These are phyloP conservation scores for Spilosoma lubricipeda DNA, from an alignment of 2,888 invertebrate species.

Conservation along the genomic window DNA sequence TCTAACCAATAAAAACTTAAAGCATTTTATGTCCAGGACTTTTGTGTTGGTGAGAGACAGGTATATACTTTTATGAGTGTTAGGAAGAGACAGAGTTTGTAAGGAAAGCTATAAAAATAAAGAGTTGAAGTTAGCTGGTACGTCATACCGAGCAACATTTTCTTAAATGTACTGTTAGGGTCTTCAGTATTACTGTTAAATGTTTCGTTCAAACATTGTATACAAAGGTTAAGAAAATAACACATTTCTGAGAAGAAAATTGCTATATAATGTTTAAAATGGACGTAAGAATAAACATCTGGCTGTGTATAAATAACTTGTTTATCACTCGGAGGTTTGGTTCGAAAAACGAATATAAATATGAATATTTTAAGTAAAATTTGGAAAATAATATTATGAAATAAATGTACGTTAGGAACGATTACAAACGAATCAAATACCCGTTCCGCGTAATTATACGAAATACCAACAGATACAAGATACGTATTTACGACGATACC, in stretches of 20 bases:
- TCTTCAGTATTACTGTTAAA: slow-evolving; percentile 6
- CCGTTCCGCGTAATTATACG: slow-evolving; percentile 51
- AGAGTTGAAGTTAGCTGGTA: slow-evolving; percentile 60
- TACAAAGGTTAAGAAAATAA: background rate
- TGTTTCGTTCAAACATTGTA: slow-evolving; percentile 11
- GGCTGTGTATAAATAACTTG: background rate
- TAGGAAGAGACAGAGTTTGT: slow-evolving; percentile 44
- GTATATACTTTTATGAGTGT: slow-evolving; percentile 36
- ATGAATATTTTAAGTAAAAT: too few relatives aligned
- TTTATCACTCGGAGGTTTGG: background rate
- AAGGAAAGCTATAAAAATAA: slow-evolving; percentile 60
- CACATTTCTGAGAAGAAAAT: background rate
- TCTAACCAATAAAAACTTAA: slow-evolving; percentile 65
- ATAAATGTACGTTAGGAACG: background rate
- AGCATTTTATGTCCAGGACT: slow-evolving; percentile 55
- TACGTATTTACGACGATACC: slow-evolving; percentile 54
- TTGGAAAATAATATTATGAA: too few relatives aligned
- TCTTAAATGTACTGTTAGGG: slow-evolving; percentile 39
- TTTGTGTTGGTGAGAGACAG: slow-evolving; percentile 48
- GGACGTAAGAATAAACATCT: background rate
- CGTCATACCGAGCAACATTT: slow-evolving; percentile 59
- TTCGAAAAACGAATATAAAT: background rate
- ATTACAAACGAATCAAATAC: slow-evolving; percentile 19
- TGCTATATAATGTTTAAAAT: background rate
- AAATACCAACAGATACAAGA: slow-evolving; percentile 41